Percentiles rank a stretch among this genome's conserved stretches.
Evolutionary conservation across 2,797 vertebrate genomes (phyloP).

Genomic region (Lepilemur septentrionalis): DNA sequence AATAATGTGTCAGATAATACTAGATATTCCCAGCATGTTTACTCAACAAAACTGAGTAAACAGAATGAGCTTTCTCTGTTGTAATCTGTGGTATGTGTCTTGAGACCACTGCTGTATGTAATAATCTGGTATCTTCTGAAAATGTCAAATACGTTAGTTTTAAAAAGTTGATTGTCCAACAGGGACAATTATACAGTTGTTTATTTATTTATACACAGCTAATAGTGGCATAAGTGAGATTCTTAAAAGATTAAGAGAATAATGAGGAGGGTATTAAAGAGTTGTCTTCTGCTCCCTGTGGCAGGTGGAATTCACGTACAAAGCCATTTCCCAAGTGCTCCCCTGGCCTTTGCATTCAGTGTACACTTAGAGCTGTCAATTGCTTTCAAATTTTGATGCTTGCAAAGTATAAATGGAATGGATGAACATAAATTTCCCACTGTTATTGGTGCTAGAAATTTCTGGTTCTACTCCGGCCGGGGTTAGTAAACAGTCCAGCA

Average conservation of each 20-base stretch:
- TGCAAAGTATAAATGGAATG: background rate
- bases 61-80: background rate
- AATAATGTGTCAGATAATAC: accelerated
- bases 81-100: accelerated
- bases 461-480: background rate
- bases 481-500: no score
- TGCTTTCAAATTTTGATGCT: background rate
- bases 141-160: background rate
- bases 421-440: background rate
- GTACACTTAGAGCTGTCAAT: background rate
- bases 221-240: background rate
- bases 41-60: background rate
- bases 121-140: background rate
- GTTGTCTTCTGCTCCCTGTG: background rate
- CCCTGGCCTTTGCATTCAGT: background rate
- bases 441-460: background rate
- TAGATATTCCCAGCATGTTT: accelerated
- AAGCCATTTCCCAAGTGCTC: background rate
- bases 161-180: background rate
- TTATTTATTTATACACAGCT: background rate
- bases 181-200: background rate
- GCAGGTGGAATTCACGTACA: background rate
- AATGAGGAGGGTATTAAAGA: background rate
- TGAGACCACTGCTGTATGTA: background rate
- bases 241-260: background rate